These are phyloP conservation scores for Drosophila pseudotakahashii DNA, from an alignment of 2,888 invertebrate species.

Conservation along the genomic window DNA sequence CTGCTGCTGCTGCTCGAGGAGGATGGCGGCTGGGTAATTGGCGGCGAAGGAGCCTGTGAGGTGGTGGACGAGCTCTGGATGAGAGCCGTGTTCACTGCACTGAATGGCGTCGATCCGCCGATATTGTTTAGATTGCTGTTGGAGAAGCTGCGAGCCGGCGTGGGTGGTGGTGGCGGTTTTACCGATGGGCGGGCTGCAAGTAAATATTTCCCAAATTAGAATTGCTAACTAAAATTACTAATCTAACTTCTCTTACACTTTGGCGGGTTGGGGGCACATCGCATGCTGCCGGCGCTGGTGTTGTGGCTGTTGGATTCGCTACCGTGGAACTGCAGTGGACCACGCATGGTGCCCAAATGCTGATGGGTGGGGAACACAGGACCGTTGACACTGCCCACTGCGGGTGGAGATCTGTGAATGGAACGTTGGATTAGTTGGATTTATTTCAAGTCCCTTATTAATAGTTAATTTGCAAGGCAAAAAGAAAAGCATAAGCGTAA, in stretches of 20 bases:
- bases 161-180: constrained; percentile 84
- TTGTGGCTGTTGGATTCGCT: constrained; percentile 78
- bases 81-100: constrained; percentile 76
- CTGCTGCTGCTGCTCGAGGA: constrained; percentile 80
- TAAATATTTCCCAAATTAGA: background rate
- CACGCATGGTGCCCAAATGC: constrained; percentile 84
- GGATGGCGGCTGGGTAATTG: constrained; percentile 68
- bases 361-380: constrained; percentile 82
- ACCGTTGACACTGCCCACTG: constrained; percentile 78
- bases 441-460: background rate
- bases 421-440: background rate
- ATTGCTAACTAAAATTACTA: background rate
- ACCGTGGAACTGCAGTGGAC: constrained; percentile 70
- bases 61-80: constrained; percentile 64
- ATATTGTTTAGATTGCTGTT: constrained; percentile 83
- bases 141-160: constrained; percentile 84
- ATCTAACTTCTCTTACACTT: constrained; percentile 71
- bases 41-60: constrained; percentile 65
- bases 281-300: constrained; percentile 69
- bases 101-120: constrained; percentile 52
- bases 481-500: constrained; percentile 17
- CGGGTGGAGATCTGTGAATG: constrained; percentile 82
- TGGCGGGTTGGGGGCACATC: constrained; percentile 83
- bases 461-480: constrained; percentile 9
- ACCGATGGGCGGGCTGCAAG: constrained; percentile 82